Percentiles rank a stretch among this genome's conserved stretches.
Conservation (phyloP, 2,797 vertebrate species). For the Pygocentrus nattereri region DNA sequence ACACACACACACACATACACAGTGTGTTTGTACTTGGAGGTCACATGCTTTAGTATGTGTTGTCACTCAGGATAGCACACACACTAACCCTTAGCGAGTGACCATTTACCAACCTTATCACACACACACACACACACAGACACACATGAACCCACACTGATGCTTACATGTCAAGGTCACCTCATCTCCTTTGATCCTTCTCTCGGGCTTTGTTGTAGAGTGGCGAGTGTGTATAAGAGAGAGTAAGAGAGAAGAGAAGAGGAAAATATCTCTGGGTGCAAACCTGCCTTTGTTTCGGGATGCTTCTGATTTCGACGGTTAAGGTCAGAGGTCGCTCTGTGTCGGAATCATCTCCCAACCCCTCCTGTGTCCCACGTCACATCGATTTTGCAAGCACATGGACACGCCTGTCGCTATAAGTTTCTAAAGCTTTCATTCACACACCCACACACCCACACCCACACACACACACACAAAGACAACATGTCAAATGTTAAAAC, state of each 20-base stretch:
- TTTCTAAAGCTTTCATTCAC: constrained; percentile 46
- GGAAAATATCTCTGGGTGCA: constrained; percentile 1
- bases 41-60: constrained; percentile 48
- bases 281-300: constrained; percentile 32
- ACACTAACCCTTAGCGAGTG: constrained; percentile 32
- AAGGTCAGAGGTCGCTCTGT: constrained; percentile 56
- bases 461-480: constrained; percentile 9
- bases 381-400: constrained; percentile 42
- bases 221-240: constrained; percentile 44
- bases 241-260: constrained; percentile 12
- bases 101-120: constrained; percentile 44
- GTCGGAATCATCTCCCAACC: constrained; percentile 60
- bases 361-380: constrained; percentile 42
- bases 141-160: background rate
- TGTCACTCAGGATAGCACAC: constrained; percentile 37
- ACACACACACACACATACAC: constrained; percentile 21
- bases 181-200: constrained; percentile 41
- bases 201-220: constrained; percentile 31
- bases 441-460: constrained; percentile 7
- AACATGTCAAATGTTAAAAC: too few relatives aligned
- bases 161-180: constrained; percentile 48
- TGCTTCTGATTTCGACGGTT: constrained; percentile 41
- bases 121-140: constrained; percentile 5
- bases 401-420: constrained; percentile 40
- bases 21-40: constrained; percentile 50